These are phyloP conservation scores for Thamnaconus septentrionalis DNA, from an alignment of 2,113 vertebrate species.

Conservation along the genomic window DNA sequence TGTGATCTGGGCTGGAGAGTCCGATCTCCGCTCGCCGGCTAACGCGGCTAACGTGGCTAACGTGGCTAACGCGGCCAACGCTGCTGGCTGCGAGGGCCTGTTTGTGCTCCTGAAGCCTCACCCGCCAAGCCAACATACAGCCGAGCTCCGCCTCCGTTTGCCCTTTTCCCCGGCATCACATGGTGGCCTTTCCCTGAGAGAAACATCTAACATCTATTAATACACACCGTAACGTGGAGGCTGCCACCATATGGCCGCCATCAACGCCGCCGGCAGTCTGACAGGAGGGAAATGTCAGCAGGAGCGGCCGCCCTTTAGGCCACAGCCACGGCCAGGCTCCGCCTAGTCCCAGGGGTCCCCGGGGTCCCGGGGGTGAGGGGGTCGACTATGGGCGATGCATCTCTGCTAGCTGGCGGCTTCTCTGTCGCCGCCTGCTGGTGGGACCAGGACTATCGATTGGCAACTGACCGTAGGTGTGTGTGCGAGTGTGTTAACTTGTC, in stretches of 20 bases:
- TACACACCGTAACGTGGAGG: constrained; percentile 9
- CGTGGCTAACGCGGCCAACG: too few species aligned
- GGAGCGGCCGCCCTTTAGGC: constrained; percentile 26
- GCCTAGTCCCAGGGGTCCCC: not conserved
- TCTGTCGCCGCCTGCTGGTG: too few species aligned
- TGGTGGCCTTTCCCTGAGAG: constrained; percentile 24
- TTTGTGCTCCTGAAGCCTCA: too few species aligned
- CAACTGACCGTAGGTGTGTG: too few species aligned
- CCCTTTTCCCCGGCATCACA: constrained; percentile 13
- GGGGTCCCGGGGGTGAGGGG: not conserved
- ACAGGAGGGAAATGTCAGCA: constrained; percentile 38
- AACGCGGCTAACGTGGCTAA: too few species aligned
- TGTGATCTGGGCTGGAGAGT: too few species aligned
- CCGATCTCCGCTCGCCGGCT: too few species aligned
- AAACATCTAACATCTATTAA: constrained; percentile 2
- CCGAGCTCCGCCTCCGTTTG: not conserved
- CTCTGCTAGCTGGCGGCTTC: too few species aligned
- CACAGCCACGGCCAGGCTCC: not conserved
- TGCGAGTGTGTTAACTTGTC: too few species aligned
- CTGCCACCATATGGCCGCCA: not conserved
- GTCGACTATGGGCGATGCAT: not conserved
- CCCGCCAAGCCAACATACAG: too few species aligned
- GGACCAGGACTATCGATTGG: too few species aligned
- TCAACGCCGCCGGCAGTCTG: not conserved
- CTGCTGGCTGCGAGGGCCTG: too few species aligned